Conservation (phyloP, 2,888 invertebrate species). For the Pseudoips prasinana region DNA sequence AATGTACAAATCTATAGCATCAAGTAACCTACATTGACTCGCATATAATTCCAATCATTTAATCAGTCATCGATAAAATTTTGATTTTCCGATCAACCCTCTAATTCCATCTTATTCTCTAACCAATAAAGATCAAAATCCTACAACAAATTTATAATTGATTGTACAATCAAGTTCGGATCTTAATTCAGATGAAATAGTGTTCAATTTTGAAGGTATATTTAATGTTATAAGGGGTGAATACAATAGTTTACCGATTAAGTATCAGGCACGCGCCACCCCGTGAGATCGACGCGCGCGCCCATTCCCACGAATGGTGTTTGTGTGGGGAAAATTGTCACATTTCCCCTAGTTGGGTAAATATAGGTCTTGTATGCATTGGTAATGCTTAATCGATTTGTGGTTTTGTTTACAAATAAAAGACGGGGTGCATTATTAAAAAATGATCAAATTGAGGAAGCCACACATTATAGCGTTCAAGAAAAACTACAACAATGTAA, state of each 20-base stretch:
- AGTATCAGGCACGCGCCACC: slow-evolving; percentile 42
- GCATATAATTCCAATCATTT: slow-evolving; percentile 14
- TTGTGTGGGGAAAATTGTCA: slow-evolving; percentile 26
- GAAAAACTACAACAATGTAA: too few relatives aligned
- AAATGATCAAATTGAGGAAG: too few relatives aligned
- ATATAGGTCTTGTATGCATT: slow-evolving; percentile 23
- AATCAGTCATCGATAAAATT: slow-evolving; percentile 30
- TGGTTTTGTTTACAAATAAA: slow-evolving; percentile 1
- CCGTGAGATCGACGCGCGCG: slow-evolving; percentile 54
- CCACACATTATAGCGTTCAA: too few relatives aligned
- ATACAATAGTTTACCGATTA: slow-evolving; percentile 3
- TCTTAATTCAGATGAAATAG: fast-evolving
- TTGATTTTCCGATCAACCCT: slow-evolving; percentile 15
- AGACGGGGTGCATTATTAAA: too few relatives aligned
- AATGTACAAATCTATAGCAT: too few relatives aligned
- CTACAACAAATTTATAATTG: background rate
- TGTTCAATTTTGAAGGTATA: background rate
- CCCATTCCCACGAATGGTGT: slow-evolving; percentile 50
- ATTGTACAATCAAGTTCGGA: background rate
- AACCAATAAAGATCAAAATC: background rate
- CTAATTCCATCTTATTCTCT: background rate
- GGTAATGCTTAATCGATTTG: slow-evolving; percentile 4
- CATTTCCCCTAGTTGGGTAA: slow-evolving; percentile 25
- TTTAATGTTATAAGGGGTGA: slow-evolving; percentile 15
- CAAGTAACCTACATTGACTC: too few relatives aligned